phyloP scores from a whole-genome alignment of 1,140 invertebrate genomes.

The Colletes gigas region DNA sequence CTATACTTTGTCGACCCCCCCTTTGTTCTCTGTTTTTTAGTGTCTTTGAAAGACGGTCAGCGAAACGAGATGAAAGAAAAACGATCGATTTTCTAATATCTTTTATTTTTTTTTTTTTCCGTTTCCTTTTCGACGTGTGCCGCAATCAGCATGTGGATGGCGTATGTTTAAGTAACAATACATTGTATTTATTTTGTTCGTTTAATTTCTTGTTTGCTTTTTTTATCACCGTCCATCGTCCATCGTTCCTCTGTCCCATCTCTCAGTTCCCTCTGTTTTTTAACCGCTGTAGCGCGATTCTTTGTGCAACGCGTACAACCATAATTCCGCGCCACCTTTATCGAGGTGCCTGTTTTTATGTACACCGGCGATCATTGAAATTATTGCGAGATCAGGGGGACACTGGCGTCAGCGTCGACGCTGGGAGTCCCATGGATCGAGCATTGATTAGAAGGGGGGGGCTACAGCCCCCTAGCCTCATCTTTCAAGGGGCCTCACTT shows the following conservation, averaged over 20 bases:
- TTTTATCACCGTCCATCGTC: conserved; percentile 25
- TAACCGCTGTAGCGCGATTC: neutral
- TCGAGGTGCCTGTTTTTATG: neutral
- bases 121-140: conserved; percentile 46
- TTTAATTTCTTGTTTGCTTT: conserved; percentile 66
- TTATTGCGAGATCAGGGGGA: too few species aligned
- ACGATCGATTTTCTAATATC: conserved; percentile 4
- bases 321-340: neutral
- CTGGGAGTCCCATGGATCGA: too few species aligned
- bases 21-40: neutral
- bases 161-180: conserved; percentile 67
- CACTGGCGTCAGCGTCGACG: too few species aligned
- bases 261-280: neutral
- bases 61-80: neutral
- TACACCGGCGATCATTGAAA: neutral
- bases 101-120: conserved; percentile 38
- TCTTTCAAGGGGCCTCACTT: too few species aligned
- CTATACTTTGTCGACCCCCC: conserved; percentile 17
- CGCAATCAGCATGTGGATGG: conserved; percentile 64
- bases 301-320: neutral
- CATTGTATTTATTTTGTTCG: conserved; percentile 71
- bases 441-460: too few species aligned
- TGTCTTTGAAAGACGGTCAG: neutral
- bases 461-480: too few species aligned
- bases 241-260: conserved; percentile 12